Evolutionary conservation across 2,113 vertebrate genomes (phyloP).

Genomic region (Strix uralensis): DNA sequence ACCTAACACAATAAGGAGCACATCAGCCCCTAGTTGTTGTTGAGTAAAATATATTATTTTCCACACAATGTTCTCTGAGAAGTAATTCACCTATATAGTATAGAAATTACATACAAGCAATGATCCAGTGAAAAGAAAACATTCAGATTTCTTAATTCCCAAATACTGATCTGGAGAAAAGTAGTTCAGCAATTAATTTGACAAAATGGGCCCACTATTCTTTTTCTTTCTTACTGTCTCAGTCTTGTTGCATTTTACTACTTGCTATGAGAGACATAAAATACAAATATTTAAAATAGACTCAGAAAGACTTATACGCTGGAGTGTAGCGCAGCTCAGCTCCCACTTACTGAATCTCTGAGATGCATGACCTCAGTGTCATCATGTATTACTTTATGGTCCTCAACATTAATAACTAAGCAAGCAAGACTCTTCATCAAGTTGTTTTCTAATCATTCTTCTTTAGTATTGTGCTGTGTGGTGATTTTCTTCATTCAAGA

Average conservation of each 20-base stretch:
- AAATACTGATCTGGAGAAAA: neutral
- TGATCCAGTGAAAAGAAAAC: neutral
- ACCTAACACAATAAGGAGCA: neutral
- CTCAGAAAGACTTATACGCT: neutral
- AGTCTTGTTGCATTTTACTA: slow-evolving; percentile 1
- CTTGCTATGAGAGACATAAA: neutral
- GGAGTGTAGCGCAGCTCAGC: neutral
- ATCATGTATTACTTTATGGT: neutral
- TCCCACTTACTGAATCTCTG: neutral
- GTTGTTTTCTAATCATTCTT: neutral
- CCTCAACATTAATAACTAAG: neutral
- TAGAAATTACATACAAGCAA: neutral
- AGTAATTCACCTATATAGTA: neutral
- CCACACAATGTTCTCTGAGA: neutral
- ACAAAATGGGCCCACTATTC: neutral
- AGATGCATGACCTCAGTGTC: neutral
- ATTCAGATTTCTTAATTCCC: neutral
- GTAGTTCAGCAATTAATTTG: neutral
- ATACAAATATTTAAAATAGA: neutral
- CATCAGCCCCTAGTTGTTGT: neutral
- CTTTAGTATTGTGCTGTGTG: neutral
- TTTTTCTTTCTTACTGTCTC: neutral
- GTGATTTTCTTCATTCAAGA: neutral
- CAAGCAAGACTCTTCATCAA: neutral
- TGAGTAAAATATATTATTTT: neutral